Base-by-base conservation (phyloP, 2,888 invertebrate genomes). In the Agonopterix alstromeriana region DNA sequence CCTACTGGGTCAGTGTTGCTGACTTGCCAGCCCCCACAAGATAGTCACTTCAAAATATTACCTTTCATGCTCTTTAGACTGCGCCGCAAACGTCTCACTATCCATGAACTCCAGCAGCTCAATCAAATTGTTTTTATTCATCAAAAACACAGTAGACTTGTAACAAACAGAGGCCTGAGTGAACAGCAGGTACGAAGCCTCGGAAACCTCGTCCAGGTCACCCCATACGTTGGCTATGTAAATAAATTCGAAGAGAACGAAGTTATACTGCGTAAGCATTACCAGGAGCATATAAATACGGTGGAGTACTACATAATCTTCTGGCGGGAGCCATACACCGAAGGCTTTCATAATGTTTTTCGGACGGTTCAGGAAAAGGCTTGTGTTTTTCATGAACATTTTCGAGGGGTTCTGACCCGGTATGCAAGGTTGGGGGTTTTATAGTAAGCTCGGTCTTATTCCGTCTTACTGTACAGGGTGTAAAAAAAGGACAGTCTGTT, bases 121-220 rank as follows among this genome's bases (percentile, higher is more conserved):
- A 1, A 55, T 49, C 10, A 86, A 53, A 49, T 65, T 70, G 0
- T 61, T 63, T 53, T 76, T 75, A 47, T 77, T 73, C 0, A 71
- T 36, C 44, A 82, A 53, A 47, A 83, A 81, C 10, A 73, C 73
- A 0, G 82, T 79, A 0, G 70, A 64, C 53, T 87, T 87, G 40
- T 77, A 79, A 48, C 83, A 86, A 1, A 82, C 60, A 0, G 82
- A 80, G 0, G 81, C 82, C 51, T 83, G 82, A 0, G 87, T 82
- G 53, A 86, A 85, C 0, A 86, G 58, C 47, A 87, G 54, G 48
- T 77, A 82, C 0, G 82, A 81, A 0, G 79, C 82, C 48, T 84
- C 82, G 0, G 83, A 79, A 0, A 84, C 77, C 2, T 70, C 77
- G 3, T 75, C 77, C 0, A 85, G 58, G 44, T 86, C 80, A 0